phyloP scores from a whole-genome alignment of 1,140 invertebrate genomes.

The Cotesia glomerata region DNA sequence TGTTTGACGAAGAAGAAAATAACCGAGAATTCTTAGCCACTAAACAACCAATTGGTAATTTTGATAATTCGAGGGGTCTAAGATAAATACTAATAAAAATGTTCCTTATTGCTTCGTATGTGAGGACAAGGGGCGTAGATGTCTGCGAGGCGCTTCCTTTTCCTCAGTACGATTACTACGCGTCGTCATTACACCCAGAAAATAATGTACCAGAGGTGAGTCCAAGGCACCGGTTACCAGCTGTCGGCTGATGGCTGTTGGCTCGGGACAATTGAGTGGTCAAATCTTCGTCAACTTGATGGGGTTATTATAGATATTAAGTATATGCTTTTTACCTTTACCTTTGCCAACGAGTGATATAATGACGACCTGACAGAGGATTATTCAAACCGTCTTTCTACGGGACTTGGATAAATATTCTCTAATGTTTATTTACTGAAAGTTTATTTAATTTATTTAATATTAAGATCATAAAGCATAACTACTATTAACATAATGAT shows the following conservation, averaged over 20 bases:
- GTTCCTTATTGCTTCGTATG: too few species aligned
- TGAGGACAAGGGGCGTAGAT: too few species aligned
- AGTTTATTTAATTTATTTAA: too few species aligned
- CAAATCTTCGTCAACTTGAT: conserved; percentile 1
- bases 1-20: conserved; percentile 8
- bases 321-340: too few species aligned
- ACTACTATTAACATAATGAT: too few species aligned
- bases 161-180: neutral
- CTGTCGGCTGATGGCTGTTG: neutral
- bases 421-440: too few species aligned
- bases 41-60: conserved; percentile 11
- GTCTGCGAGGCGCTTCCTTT: neutral
- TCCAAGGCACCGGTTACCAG: conserved; percentile 1
- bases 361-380: too few species aligned
- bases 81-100: too few species aligned
- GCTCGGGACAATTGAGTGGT: neutral
- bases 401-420: too few species aligned
- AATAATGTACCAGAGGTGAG: neutral
- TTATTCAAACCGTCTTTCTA: too few species aligned
- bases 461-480: too few species aligned
- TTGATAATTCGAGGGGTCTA: neutral
- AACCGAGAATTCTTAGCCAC: neutral
- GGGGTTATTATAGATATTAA: neutral
- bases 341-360: too few species aligned
- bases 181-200: neutral